Percentiles rank a stretch among this genome's conserved stretches.
Conservation (phyloP, 2,113 vertebrate genomes). For the Rhabdornis inornatus region DNA sequence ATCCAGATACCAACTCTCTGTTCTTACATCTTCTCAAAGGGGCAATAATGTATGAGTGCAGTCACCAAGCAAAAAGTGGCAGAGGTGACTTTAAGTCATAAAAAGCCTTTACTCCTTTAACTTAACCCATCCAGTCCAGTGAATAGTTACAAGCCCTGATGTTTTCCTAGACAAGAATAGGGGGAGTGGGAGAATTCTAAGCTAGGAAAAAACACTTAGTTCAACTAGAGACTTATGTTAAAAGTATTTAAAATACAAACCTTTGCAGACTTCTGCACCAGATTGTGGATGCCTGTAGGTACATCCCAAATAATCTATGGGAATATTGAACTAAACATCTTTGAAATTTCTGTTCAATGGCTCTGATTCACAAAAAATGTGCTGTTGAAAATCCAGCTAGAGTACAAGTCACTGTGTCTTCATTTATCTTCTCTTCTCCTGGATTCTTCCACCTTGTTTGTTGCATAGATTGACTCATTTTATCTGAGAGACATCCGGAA, state of each 20-base stretch:
- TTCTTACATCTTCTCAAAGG: neutral
- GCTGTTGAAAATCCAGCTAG: neutral
- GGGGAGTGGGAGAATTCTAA: neutral
- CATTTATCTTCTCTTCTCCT: neutral
- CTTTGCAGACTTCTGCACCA: neutral
- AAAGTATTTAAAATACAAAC: neutral
- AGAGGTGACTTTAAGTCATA: neutral
- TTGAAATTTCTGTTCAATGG: neutral
- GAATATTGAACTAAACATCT: neutral
- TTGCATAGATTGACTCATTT: neutral
- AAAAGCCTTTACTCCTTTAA: neutral
- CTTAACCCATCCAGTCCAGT: neutral
- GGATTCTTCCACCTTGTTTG: neutral
- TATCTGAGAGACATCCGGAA: neutral
- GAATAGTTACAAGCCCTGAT: neutral
- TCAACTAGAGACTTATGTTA: neutral
- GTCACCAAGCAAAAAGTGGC: neutral
- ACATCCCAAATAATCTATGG: neutral
- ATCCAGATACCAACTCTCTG: neutral
- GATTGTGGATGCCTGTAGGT: neutral
- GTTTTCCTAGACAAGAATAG: neutral
- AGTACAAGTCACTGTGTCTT: neutral
- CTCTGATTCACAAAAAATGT: neutral
- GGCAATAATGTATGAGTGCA: neutral
- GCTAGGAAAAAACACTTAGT: neutral